phyloP scores from a whole-genome alignment of 2,113 vertebrate genomes.

The Promerops cafer region DNA sequence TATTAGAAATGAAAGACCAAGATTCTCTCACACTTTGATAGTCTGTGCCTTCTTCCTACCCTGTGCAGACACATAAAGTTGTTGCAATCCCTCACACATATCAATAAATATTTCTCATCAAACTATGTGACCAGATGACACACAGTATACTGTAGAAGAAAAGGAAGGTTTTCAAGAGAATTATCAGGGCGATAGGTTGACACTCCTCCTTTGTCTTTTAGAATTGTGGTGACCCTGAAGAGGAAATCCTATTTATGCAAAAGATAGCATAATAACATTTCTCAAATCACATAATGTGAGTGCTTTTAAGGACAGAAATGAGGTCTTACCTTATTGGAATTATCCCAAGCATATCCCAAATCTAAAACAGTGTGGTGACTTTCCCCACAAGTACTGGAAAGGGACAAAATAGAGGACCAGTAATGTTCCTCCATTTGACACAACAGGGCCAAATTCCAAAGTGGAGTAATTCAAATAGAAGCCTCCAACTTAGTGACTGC shows the following conservation, averaged over 20 bases:
- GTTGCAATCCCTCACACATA: neutral
- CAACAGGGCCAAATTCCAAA: neutral
- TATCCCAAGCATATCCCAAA: neutral
- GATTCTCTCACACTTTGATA: neutral
- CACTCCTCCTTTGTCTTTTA: neutral
- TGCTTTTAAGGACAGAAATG: neutral
- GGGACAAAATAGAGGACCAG: neutral
- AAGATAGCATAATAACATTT: neutral
- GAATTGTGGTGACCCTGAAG: neutral
- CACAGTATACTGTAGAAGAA: neutral
- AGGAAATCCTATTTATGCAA: neutral
- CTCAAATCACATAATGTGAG: neutral
- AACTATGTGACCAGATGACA: neutral
- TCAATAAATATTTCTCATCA: neutral
- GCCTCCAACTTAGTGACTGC: neutral
- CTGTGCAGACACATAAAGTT: neutral
- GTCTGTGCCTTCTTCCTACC: neutral
- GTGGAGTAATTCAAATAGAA: neutral
- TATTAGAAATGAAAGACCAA: neutral
- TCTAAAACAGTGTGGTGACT: neutral
- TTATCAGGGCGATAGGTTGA: rapidly evolving
- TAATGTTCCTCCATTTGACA: neutral
- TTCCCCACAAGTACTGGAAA: neutral
- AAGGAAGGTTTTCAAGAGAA: neutral
- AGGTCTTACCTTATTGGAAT: neutral